Base-by-base conservation (phyloP, 1,140 invertebrate species). In the Achatina immaculata region DNA sequence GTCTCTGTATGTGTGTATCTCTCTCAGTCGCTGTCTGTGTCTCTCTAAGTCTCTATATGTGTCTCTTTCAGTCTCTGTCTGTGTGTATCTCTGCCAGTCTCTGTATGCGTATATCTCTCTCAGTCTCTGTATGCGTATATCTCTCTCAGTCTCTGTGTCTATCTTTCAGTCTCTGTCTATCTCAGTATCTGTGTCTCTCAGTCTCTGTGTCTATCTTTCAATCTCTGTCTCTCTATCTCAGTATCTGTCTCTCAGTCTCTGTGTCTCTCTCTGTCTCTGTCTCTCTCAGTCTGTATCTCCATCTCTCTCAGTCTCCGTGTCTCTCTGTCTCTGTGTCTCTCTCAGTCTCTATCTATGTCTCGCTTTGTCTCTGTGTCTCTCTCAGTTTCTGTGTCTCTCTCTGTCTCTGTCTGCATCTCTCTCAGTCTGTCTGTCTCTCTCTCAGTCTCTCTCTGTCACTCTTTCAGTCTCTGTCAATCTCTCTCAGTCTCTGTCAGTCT, bases 301-400 rank as follows among this genome's bases (percentile, higher is more conserved):
- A 7, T 73, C 38, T 73, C 71, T 42, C 6, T 71, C 36, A 28
- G 6, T 71, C 11, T 6, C 31, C 21, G 6, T 71, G 24, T 24
- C 68, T 71, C 68, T 38, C 9, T 14, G 4, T 38, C 68, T 71
- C 34, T 38, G 7, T 71, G 7, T 71, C 68, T 36, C 36, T 34
- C 34, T 71, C 68, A 31, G 7, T 71, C 68, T 71, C 68, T 71
- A 11, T 71, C 68, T 38, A 9, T 71, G 4, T 71, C 68, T 71
- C 7, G 7, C 68, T 38, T 16, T 14, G 4, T 38, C 68, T 71
- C 34, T 38, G 7, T 71, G 7, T 71, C 68, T 71, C 68, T n/a
- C n/a, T n/a, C 36, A 21, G 24, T 40, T 71, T 11, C 36, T 11
- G 7, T 38, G 14, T 71, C 34, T 71, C 68, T 38, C 34, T 71